Percentiles rank a stretch among this genome's conserved stretches.
phyloP scores from a whole-genome alignment of 2,113 vertebrate genomes.

The Odocoileus hemionus region DNA sequence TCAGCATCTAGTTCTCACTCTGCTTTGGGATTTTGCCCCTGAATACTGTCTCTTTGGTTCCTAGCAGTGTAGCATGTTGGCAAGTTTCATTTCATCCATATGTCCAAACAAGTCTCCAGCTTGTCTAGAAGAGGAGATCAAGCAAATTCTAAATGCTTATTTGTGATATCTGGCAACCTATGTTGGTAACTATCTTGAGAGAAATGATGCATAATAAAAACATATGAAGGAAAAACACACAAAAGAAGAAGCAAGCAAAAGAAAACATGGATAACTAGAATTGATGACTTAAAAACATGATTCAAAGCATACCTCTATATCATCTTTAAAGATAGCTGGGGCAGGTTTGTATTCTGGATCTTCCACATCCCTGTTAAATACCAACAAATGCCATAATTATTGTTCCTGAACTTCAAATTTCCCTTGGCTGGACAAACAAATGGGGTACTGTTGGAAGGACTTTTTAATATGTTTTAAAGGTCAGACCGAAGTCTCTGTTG shows the following conservation, averaged over 20 bases:
- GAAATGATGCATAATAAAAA: neutral
- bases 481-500: neutral
- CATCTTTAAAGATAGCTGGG: slow-evolving; percentile 96
- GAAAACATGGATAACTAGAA: neutral
- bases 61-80: neutral
- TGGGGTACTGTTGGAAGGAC: neutral
- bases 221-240: neutral
- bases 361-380: slow-evolving; percentile 91
- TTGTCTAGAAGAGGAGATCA: neutral
- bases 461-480: slow-evolving; percentile 1
- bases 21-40: neutral
- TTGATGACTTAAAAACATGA: neutral
- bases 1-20: neutral
- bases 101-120: neutral
- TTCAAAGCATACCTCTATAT: slow-evolving; percentile 89
- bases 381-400: slow-evolving; percentile 53
- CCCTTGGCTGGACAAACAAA: neutral
- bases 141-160: neutral
- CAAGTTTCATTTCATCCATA: neutral
- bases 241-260: neutral
- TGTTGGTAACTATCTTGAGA: neutral
- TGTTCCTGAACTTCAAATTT: slow-evolving; percentile 18
- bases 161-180: neutral
- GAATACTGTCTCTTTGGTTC: neutral
- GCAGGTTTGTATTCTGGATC: slow-evolving; percentile 99